Evolutionary conservation across 2,113 vertebrate genomes (phyloP).

Genomic region (Corythaeola cristata): DNA sequence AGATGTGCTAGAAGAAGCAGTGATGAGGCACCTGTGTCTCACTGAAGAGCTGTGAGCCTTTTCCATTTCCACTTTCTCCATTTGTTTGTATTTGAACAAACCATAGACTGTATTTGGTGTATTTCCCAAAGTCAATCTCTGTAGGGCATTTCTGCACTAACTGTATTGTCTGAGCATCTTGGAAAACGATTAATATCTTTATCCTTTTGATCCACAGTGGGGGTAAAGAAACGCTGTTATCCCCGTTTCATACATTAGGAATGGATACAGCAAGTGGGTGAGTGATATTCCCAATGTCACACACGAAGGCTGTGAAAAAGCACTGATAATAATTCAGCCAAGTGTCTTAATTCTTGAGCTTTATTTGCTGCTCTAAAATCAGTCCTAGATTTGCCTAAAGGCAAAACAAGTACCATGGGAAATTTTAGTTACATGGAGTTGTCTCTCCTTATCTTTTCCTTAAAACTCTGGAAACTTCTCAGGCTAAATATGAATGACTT

Average conservation of each 20-base stretch:
- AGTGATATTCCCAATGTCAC: not conserved
- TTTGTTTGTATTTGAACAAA: not conserved
- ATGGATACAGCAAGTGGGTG: not conserved
- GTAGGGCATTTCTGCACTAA: not conserved
- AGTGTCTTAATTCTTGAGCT: not conserved
- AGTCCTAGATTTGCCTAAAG: not conserved
- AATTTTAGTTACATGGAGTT: not conserved
- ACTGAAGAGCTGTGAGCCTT: not conserved
- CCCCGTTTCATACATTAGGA: not conserved
- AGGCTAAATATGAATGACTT: not conserved
- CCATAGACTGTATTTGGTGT: not conserved
- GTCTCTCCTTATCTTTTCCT: not conserved
- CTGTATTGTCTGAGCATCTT: not conserved
- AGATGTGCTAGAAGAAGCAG: accelerated
- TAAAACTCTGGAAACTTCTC: not conserved
- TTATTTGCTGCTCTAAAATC: not conserved
- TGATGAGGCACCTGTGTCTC: not conserved
- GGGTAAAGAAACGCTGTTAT: constrained; percentile 11
- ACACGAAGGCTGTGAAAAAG: not conserved
- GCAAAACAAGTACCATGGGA: not conserved
- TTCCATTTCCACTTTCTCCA: not conserved
- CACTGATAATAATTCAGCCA: not conserved
- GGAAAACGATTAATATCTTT: not conserved
- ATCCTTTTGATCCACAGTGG: constrained; percentile 38
- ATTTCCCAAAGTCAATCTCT: not conserved